Evolutionary conservation across 2,888 invertebrate genomes (phyloP), one percentile per base, ranked within the genome.

Genomic region (Gastracanthus pulcherrimus): DNA sequence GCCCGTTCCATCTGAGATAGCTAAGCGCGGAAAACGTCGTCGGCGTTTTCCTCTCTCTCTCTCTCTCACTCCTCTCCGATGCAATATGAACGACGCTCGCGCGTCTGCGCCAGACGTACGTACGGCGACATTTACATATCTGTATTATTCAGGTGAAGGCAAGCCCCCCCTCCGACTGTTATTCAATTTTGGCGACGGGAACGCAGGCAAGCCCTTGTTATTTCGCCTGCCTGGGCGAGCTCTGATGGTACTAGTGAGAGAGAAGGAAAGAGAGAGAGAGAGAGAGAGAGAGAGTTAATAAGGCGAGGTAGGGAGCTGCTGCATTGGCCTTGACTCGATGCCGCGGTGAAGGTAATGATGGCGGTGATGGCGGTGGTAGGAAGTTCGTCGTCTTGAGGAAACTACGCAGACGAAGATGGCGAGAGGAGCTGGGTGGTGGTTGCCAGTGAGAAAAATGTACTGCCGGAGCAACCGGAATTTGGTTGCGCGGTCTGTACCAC

Each of bases 71-170:
- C 23, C 41, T 1, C 38, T 36, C 74, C 60, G 87, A 88, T 90
- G 88, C 89, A 89, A 90, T 90, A 89, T 90, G 89, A 90, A 90
- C 89, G 89, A 89, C n/a, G 87, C 87, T n/a, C n/a, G n/a, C n/a
- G n/a, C 84, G 87, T 86, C 88, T 87, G 85, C 86, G 84, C 84
- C 51, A 31, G n/a, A 23, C 16, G 16, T 16, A 71, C 38, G 23
- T 45, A 23, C 48, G 71, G n/a, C 82, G 66, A 76, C 88, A 90
- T 90, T 89, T 90, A 88, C 89, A 89, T 90, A 89, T 88, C 89
- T 90, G 85, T 90, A 90, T 90, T 90, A 90, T 90, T 90, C 89
- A 90, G 88, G 86, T 87, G 84, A 16, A n/a, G 34, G n/a, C 7
- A 16, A 26, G 58, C 13, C 13, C 5, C 9, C 19, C 48, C 2